Evolutionary conservation across 2,888 invertebrate genomes (phyloP), one percentile per base, ranked within the genome.

Genomic region (Caprella mutica): DNA sequence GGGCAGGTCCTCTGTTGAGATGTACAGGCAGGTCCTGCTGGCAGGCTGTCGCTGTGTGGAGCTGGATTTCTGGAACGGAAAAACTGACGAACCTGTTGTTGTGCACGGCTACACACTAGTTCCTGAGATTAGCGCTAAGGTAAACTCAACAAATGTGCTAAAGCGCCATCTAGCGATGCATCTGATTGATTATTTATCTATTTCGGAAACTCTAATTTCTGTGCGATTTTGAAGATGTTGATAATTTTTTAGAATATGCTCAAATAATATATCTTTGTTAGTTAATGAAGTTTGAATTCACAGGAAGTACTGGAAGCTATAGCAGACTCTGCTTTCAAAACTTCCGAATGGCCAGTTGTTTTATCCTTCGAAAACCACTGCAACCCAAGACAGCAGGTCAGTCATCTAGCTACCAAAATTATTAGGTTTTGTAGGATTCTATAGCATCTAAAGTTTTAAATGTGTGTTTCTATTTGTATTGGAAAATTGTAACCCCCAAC

Each of bases 311-410:
- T 96, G 66, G 93, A 94, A 76, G 94, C 96, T 63, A 96, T 96
- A 68, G 92, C 93, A 42, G 94, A 94, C 74, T 86, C 87, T 74
- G 94, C 96, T 69, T 96, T 96, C 77, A 96, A 96, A 77, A 94
- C 93, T 14, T 93, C 93, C n/a, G 92, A 94, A 70, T 93, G 82
- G 76, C 96, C 96, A 59, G 93, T 96, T 66, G 81, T 96, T 72
- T 79, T 96, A 69, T 93, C 93, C 70, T 96, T 96, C 74, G 96
- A 96, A 77, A 96, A 96, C 76, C 96, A 96, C 74, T 96, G 96
- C 76, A 94, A 93, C 74, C 87, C 90, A 14, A 80, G 86, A 67
- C 93, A 94, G 74, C 96, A 89, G n/a, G n/a, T n/a, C n/a, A n/a
- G n/a, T n/a, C n/a, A n/a, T n/a, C n/a, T n/a, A n/a, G n/a, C n/a